Percentiles rank a stretch among this genome's conserved stretches.
phyloP scores from a whole-genome alignment of 2,113 vertebrate genomes.

The Myanophis thanlyinensis region DNA sequence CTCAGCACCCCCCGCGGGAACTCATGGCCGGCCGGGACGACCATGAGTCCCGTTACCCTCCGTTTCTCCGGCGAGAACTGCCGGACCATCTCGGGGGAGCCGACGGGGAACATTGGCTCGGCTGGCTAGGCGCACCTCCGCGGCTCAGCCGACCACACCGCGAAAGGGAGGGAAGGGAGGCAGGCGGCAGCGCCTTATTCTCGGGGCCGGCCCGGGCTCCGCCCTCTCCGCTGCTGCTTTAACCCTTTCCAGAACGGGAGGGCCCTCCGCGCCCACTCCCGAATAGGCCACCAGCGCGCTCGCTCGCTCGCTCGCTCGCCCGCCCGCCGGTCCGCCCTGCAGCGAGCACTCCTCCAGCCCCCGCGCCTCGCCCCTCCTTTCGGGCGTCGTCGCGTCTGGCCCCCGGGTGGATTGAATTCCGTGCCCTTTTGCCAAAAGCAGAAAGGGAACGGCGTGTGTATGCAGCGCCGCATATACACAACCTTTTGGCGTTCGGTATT shows the following conservation, averaged over 20 bases:
- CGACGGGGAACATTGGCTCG: not conserved
- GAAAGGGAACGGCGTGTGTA: not conserved
- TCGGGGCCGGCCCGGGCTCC: slow-evolving; percentile 48
- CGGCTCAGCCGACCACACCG: slow-evolving; percentile 19
- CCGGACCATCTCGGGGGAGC: slow-evolving; percentile 11
- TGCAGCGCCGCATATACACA: not conserved
- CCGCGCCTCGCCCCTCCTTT: not conserved
- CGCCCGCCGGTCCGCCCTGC: not conserved
- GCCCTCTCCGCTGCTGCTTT: slow-evolving; percentile 48
- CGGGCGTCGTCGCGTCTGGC: not conserved
- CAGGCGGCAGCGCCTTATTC: slow-evolving; percentile 56
- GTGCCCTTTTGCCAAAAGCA: not conserved
- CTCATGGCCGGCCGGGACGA: slow-evolving; percentile 31
- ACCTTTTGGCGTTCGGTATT: not conserved
- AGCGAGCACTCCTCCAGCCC: not conserved
- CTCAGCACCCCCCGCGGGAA: slow-evolving; percentile 30
- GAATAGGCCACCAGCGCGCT: not conserved
- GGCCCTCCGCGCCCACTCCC: slow-evolving; percentile 15
- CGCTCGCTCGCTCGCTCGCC: not conserved
- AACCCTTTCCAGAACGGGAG: slow-evolving; percentile 43
- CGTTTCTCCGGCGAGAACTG: slow-evolving; percentile 30
- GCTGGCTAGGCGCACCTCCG: slow-evolving; percentile 15
- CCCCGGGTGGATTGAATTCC: not conserved
- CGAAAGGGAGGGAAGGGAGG: not conserved
- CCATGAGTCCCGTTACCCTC: slow-evolving; percentile 17